Evolutionary conservation across 2,113 vertebrate species (phyloP), one percentile per base, ranked within the genome.

Genomic region (Anguilla japonica): DNA sequence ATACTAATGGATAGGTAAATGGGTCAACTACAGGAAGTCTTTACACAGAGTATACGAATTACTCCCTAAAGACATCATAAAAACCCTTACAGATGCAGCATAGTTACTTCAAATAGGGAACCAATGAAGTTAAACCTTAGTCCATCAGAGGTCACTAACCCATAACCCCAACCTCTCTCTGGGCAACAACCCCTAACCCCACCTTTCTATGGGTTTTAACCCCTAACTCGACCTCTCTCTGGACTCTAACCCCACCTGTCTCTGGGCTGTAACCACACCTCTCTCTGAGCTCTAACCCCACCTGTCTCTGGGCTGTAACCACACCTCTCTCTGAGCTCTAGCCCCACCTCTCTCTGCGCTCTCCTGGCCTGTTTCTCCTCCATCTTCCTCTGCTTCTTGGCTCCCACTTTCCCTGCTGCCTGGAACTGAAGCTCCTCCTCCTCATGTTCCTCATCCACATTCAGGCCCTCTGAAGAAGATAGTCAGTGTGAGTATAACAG

Each of bases 291-390:
- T 0, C 8, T 34, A 41, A 60, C 83, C 67, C 5, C 1, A 87
- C 84, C 88, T 82, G 78, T 84, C 91, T 87, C 50, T 90, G 84
- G 86, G 90, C 39, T 2, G 26, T 53, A 22, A 67, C 40, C 26
- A 11, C 14, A 2, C 26, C 82, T 53, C 46, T 34, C 56, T 57
- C 13, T 34, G 41, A 0, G 9, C 53, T 9, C 86, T 40, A 13
- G 1, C 6, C 87, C 79, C 87, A 97, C 98, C 98, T 99, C 98
- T 84, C 98, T 95, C 91, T 99, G 98, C 0, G 96, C 97, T 92
- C 95, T 98, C 85, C 96, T 96, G 50, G 98, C 98, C 91, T 99
- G 97, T 83, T 99, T 99, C 93, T 99, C 98, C 88, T 99, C 98
- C 92, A 99, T 88, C 90, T 99, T 99, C 88, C 94, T 97, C 91